phyloP scores from a whole-genome alignment of 2,113 vertebrate genomes.

The Rhinopomastus cyanomelas region DNA sequence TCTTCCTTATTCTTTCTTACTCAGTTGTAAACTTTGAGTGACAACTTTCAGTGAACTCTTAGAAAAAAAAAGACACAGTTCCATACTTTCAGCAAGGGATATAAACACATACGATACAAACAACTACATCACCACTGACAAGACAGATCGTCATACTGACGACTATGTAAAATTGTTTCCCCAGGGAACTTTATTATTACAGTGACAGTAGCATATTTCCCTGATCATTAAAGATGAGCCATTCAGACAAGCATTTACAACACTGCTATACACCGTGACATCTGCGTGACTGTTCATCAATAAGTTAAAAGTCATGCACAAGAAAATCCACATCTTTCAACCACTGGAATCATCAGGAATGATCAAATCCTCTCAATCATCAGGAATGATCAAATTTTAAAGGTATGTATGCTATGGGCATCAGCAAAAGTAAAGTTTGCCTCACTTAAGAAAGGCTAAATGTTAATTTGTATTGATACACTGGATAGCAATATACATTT shows the following conservation, averaged over 20 bases:
- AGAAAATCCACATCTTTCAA: neutral
- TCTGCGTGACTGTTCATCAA: neutral
- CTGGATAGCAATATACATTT: neutral
- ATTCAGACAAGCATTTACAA: neutral
- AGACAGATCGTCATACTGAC: neutral
- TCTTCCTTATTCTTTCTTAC: slow-evolving; percentile 11
- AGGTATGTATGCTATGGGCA: neutral
- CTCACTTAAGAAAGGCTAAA: neutral
- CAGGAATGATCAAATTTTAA: neutral
- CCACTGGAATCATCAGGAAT: neutral
- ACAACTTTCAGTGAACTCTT: neutral
- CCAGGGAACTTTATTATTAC: neutral
- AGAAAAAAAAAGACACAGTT: neutral
- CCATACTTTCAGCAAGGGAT: neutral
- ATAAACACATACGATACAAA: neutral
- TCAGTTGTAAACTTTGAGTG: neutral
- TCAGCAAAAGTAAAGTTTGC: neutral
- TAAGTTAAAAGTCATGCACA: neutral
- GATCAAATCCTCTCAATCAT: neutral
- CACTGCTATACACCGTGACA: neutral
- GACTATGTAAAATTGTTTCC: neutral
- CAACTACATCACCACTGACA: neutral
- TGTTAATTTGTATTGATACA: neutral
- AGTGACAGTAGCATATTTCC: neutral
- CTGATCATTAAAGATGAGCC: neutral